Evolutionary conservation across 2,888 invertebrate genomes (phyloP), one percentile per base, ranked within the genome.

Genomic region (Trissolcus japonicus): DNA sequence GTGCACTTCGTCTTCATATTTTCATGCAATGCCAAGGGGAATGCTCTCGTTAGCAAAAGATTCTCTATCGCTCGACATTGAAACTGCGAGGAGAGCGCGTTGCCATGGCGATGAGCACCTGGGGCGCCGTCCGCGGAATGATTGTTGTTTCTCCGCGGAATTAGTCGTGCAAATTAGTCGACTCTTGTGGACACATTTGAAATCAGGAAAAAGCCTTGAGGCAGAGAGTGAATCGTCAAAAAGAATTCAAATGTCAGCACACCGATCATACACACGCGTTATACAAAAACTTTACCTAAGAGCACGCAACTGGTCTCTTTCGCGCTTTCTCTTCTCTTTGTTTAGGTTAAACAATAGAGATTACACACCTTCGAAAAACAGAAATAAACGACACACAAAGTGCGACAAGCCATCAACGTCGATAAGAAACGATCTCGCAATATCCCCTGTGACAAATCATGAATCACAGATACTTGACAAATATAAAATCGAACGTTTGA

Each of bases 11-110:
- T 77, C 77, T 73, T 77, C 66, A 75, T 75, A 71, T 73, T 79
- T 79, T 68, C 73, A 76, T 72, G 76, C 46, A 55, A 73, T 50
- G 72, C 72, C 75, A 59, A 75, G 75, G 73, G 76, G 75, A 69
- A 61, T 61, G 46, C 67, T 79, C 69, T 79, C 76, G 79, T 79
- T 79, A 76, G 76, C 68, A 57, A 76, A 76, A 73, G 73, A 76
- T 76, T 68, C 65, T 57, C 55, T 51, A 65, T 67, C 63, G 61
- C 19, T 50, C 29, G 29, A 41, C 71, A 63, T 66, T 61, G 78
- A 63, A 66, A 74, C 67, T 74, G 78, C 66, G 68, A 63, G 72
- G 67, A 77, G 68, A 51, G 60, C 62, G 76, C 62, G 79, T 79
- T 69, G 63, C 67, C 66, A 75, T 61, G 71, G 51, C 55, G 14